Percentiles rank a stretch among this genome's conserved stretches.
These are phyloP conservation scores for Rhinella marina DNA, from an alignment of 2,797 vertebrate genomes.

Conservation along the genomic window DNA sequence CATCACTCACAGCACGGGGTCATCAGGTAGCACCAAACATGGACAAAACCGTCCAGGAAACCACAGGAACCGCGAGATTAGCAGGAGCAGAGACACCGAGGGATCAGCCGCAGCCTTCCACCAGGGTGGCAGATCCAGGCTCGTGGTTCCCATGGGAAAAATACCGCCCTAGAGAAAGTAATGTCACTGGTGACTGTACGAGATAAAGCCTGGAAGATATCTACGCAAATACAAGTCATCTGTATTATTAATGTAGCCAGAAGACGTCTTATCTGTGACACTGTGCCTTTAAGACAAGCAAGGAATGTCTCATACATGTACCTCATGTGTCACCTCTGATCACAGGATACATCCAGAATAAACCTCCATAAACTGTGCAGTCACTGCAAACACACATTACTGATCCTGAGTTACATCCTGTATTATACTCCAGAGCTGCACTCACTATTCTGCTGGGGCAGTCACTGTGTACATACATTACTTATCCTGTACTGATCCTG, in stretches of 20 bases:
- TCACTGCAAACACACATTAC: neutral
- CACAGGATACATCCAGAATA: neutral
- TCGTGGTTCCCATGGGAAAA: slow-evolving; percentile 51
- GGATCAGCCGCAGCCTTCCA: neutral
- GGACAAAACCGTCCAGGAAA: slow-evolving; percentile 3
- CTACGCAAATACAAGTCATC: neutral
- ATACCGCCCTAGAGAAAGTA: neutral
- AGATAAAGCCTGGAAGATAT: slow-evolving; percentile 28
- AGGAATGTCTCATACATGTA: neutral
- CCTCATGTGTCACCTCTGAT: neutral
- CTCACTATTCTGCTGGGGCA: too few relatives aligned
- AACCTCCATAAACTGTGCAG: neutral
- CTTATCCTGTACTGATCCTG: too few relatives aligned
- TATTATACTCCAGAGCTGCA: too few relatives aligned
- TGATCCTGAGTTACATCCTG: too few relatives aligned
- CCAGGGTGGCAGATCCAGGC: neutral
- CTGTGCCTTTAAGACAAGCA: neutral
- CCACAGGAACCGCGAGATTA: neutral
- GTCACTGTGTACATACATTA: too few relatives aligned
- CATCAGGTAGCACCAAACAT: slow-evolving; percentile 12
- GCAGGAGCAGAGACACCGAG: slow-evolving; percentile 16
- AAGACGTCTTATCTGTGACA: neutral
- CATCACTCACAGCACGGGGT: slow-evolving; percentile 8
- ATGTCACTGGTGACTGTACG: neutral
- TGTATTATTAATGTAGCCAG: neutral